phyloP scores from a whole-genome alignment of 2,888 invertebrate genomes.

The Lobophora halterata region DNA sequence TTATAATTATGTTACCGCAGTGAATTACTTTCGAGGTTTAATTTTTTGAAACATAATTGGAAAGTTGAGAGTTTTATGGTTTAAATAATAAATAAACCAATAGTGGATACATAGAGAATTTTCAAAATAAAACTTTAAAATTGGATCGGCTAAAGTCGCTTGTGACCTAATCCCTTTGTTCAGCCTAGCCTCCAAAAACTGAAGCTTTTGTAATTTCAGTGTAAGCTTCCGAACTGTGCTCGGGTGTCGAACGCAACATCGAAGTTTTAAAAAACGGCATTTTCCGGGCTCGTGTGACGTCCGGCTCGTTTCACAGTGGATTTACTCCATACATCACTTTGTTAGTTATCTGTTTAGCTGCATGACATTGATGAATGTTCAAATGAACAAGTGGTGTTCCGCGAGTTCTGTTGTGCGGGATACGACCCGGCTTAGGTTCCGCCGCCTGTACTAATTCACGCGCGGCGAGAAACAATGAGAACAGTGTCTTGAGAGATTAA shows the following conservation, averaged over 20 bases:
- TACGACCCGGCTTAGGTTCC: slow-evolving; percentile 25
- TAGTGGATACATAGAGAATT: no score
- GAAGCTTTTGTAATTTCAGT: slow-evolving; percentile 17
- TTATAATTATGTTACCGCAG: no score
- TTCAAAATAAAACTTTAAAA: no score
- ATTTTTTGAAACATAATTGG: no score
- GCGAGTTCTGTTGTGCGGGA: slow-evolving; percentile 33
- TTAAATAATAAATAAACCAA: no score
- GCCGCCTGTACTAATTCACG: slow-evolving; percentile 40
- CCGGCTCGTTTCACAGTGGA: slow-evolving; percentile 55
- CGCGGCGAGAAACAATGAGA: slow-evolving; percentile 41
- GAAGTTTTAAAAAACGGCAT: slow-evolving; percentile 31
- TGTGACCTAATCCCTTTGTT: slow-evolving; percentile 4
- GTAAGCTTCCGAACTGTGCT: slow-evolving; percentile 11
- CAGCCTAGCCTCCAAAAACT: neutral
- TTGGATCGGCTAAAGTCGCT: no score
- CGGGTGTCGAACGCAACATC: slow-evolving; percentile 13
- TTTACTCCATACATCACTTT: slow-evolving; percentile 66
- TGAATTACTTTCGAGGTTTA: no score
- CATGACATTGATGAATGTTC: slow-evolving; percentile 66
- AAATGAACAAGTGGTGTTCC: slow-evolving; percentile 46
- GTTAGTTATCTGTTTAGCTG: slow-evolving; percentile 65
- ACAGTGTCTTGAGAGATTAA: slow-evolving; percentile 39
- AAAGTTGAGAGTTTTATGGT: no score
- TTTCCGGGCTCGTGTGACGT: slow-evolving; percentile 37